phyloP scores from a whole-genome alignment of 37 sponge, comb jelly and placozoan genomes.

The Haliclona indistincta region DNA sequence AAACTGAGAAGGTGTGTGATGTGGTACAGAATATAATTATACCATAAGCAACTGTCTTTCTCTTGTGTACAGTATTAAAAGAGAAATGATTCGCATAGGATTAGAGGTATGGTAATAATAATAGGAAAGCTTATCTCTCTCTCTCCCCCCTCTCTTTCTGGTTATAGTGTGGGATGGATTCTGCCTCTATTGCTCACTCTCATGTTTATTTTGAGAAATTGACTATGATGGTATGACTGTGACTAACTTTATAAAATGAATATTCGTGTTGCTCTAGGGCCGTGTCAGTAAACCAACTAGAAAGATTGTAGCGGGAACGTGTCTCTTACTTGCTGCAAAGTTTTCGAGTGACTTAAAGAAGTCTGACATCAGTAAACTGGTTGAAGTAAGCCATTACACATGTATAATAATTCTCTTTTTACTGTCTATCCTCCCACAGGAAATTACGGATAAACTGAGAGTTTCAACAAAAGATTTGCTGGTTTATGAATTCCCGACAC shows the following conservation, averaged over 20 bases:
- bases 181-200: constrained; percentile 59
- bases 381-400: constrained; percentile 49
- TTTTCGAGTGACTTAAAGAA: constrained; percentile 58
- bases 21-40: neutral
- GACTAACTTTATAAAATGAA: neutral
- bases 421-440: constrained; percentile 20
- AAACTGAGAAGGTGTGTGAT: constrained; percentile 65
- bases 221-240: constrained; percentile 62
- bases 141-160: neutral
- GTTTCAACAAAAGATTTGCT: constrained; percentile 63
- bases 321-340: constrained; percentile 83
- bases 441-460: constrained; percentile 52
- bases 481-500: constrained; percentile 63
- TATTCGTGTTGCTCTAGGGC: constrained; percentile 39
- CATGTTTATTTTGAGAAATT: constrained; percentile 92
- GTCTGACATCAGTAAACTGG: constrained; percentile 38
- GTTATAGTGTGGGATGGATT: constrained; percentile 58
- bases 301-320: constrained; percentile 68
- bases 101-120: constrained; percentile 33
- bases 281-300: constrained; percentile 70
- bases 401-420: neutral
- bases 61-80: constrained; percentile 51
- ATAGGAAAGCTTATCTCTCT: neutral
- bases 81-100: constrained; percentile 48
- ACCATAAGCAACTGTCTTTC: neutral